Conservation (phyloP, 2,113 vertebrate genomes). For the Dasyurus viverrinus region DNA sequence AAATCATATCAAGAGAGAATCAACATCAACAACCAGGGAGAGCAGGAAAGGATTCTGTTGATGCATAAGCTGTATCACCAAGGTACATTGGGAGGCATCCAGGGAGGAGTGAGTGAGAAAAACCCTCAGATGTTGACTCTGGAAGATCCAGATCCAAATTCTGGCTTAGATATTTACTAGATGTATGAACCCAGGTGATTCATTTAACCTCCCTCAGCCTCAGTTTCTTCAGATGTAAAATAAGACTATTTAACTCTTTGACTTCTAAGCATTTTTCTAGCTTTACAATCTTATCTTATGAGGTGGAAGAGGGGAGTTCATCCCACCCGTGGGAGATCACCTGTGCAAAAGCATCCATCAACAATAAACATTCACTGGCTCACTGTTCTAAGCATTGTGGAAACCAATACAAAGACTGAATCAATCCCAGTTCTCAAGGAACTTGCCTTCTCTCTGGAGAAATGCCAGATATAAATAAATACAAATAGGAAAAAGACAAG, state of each 20-base stretch:
- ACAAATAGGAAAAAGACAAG: too few species aligned
- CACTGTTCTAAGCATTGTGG: background rate
- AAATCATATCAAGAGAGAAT: too few species aligned
- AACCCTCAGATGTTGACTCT: background rate
- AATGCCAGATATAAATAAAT: background rate
- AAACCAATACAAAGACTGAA: background rate
- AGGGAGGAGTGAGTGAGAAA: too few species aligned
- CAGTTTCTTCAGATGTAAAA: background rate
- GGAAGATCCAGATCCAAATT: background rate
- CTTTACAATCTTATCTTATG: background rate
- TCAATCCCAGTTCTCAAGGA: background rate
- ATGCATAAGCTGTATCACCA: too few species aligned
- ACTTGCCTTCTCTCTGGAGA: background rate
- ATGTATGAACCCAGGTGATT: background rate
- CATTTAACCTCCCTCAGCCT: background rate
- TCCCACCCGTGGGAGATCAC: background rate
- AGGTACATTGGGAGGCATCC: too few species aligned
- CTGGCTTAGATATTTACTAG: background rate
- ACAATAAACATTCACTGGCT: background rate
- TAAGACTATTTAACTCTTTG: background rate
- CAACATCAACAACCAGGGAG: too few species aligned
- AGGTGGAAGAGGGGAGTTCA: background rate
- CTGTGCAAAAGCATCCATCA: background rate
- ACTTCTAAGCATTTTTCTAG: background rate
- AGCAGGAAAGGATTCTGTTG: too few species aligned